Percentiles rank a stretch among this genome's conserved stretches.
Evolutionary conservation across 2,113 vertebrate genomes (phyloP).

Genomic region (Boulengeromyrus knoepffleri): DNA sequence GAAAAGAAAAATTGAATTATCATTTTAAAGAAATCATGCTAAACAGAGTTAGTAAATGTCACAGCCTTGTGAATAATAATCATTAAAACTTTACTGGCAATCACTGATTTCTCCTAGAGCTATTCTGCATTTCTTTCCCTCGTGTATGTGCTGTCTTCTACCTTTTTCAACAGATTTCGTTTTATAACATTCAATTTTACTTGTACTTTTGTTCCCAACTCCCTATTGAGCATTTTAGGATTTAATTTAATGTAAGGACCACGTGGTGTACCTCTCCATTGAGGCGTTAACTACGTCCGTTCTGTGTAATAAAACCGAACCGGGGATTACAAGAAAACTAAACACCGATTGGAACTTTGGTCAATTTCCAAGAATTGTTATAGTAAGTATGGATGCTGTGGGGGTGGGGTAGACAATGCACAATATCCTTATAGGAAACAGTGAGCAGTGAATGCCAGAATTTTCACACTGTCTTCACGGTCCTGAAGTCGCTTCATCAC

Average conservation of each 20-base stretch:
- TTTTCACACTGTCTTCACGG: neutral
- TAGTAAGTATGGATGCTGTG: neutral
- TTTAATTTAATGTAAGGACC: neutral
- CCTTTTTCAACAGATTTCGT: neutral
- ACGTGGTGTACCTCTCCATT: neutral
- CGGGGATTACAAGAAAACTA: neutral
- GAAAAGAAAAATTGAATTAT: neutral
- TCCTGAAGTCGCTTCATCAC: conserved; percentile 20
- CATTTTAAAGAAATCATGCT: neutral
- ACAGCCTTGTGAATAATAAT: neutral
- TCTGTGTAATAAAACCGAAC: neutral
- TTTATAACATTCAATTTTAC: neutral
- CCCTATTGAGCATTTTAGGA: neutral
- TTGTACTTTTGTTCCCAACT: neutral
- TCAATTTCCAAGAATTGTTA: neutral
- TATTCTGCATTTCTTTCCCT: neutral
- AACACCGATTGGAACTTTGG: neutral
- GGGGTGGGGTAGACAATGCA: neutral
- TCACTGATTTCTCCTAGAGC: neutral
- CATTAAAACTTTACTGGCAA: neutral
- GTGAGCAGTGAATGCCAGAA: neutral
- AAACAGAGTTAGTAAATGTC: neutral
- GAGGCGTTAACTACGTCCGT: neutral
- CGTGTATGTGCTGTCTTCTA: neutral
- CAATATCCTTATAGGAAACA: neutral